These are phyloP conservation scores for Abramis brama DNA, from an alignment of 2,113 vertebrate species.

Conservation along the genomic window DNA sequence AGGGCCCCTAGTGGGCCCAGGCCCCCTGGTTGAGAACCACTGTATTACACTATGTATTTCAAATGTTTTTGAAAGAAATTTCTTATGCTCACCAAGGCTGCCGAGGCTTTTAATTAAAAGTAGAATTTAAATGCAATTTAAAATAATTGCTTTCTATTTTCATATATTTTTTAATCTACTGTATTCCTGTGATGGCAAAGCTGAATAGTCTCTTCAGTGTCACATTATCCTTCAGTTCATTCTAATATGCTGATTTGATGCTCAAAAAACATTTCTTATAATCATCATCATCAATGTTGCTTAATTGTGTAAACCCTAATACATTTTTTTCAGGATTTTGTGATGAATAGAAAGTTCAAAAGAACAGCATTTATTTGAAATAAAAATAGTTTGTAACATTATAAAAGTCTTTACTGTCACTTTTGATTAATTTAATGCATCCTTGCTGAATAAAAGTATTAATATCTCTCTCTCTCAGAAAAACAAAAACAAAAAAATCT, in stretches of 20 bases:
- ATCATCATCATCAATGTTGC: neutral
- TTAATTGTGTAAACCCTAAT: neutral
- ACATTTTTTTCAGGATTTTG: neutral
- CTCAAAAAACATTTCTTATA: neutral
- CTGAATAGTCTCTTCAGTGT: neutral
- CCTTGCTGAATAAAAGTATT: neutral
- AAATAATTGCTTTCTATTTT: neutral
- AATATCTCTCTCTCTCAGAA: neutral
- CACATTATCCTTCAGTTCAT: neutral
- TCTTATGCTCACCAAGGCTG: no score
- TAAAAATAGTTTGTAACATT: neutral
- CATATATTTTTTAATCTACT: neutral
- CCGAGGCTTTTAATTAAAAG: neutral
- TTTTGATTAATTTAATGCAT: neutral
- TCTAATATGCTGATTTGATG: neutral
- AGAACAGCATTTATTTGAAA: no score
- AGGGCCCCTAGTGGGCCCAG: no score
- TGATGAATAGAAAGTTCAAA: no score
- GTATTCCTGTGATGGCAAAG: neutral
- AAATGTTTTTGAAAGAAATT: neutral
- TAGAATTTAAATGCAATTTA: neutral
- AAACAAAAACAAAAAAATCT: neutral
- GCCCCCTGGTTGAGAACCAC: no score
- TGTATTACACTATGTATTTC: neutral
- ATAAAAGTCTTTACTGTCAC: neutral